phyloP scores from a whole-genome alignment of 2,888 invertebrate genomes.

The Polydesmus complanatus region DNA sequence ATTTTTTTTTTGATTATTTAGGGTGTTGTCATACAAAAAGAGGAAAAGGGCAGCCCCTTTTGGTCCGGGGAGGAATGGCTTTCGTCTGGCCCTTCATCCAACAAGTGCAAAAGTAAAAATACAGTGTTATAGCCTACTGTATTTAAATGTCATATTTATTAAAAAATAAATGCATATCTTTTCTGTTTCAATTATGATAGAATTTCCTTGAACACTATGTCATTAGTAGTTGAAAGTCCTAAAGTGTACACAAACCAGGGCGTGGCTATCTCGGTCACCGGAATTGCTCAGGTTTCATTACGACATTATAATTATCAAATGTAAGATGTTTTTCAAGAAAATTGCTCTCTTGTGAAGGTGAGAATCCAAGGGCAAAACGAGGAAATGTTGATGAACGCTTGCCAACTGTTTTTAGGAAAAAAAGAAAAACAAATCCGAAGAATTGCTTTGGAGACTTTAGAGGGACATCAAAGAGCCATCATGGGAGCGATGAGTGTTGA shows the following conservation, averaged over 20 bases:
- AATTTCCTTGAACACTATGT: conserved; percentile 93
- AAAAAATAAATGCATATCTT: neutral
- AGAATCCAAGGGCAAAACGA: conserved; percentile 79
- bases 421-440: conserved; percentile 73
- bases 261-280: conserved; percentile 90
- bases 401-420: conserved; percentile 85
- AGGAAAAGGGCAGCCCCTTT: no score
- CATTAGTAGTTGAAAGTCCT: conserved; percentile 85
- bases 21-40: conserved; percentile 21
- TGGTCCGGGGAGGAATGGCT: conserved; percentile 37
- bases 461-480: conserved; percentile 86
- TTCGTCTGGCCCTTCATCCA: conserved; percentile 38
- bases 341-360: conserved; percentile 41
- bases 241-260: conserved; percentile 93
- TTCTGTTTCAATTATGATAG: conserved; percentile 39
- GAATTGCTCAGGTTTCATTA: conserved; percentile 92
- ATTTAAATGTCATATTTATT: conserved; percentile 8
- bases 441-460: conserved; percentile 77
- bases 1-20: neutral
- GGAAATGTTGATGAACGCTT: conserved; percentile 77
- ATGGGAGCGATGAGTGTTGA: conserved; percentile 96
- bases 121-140: neutral
- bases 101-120: conserved; percentile 32
- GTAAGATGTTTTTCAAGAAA: no score
- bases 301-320: no score